Conservation (phyloP, 2,113 vertebrate genomes). For the Melospiza georgiana region DNA sequence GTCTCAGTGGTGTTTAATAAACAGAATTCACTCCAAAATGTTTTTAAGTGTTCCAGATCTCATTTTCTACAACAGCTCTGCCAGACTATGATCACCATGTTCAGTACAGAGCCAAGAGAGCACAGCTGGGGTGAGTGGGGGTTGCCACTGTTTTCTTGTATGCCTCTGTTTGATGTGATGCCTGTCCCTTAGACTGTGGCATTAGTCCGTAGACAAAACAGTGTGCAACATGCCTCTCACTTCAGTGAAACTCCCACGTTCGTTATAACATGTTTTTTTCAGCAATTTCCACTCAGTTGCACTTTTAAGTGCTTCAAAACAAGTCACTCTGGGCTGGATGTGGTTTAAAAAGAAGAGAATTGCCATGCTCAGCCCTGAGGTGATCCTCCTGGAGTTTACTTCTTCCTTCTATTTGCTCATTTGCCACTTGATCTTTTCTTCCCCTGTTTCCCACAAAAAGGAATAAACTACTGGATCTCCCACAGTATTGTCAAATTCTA, state of each 20-base stretch:
- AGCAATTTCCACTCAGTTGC: background rate
- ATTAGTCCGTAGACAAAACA: background rate
- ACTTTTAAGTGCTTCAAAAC: background rate
- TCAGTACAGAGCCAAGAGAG: slow-evolving; percentile 14
- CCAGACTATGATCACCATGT: slow-evolving; percentile 6
- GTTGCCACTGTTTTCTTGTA: slow-evolving; percentile 1
- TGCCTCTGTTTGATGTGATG: slow-evolving; percentile 10
- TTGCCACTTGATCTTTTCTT: background rate
- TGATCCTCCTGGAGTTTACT: background rate
- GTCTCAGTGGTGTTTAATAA: slow-evolving; percentile 60
- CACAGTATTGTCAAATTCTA: background rate
- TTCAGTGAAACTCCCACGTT: background rate
- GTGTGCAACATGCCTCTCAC: background rate
- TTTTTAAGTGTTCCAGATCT: slow-evolving; percentile 47
- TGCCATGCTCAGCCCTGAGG: background rate
- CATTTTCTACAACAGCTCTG: slow-evolving; percentile 40
- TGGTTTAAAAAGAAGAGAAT: background rate
- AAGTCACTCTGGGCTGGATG: background rate
- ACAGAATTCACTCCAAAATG: slow-evolving; percentile 52
- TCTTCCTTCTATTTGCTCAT: background rate
- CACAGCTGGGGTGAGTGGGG: slow-evolving; percentile 48
- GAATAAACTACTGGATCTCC: background rate
- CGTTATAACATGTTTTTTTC: background rate
- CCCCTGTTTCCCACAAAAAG: background rate
- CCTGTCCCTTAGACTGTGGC: background rate